Conservation (phyloP, 2,888 invertebrate species). For the Lepidocyrtinus sp. region DNA sequence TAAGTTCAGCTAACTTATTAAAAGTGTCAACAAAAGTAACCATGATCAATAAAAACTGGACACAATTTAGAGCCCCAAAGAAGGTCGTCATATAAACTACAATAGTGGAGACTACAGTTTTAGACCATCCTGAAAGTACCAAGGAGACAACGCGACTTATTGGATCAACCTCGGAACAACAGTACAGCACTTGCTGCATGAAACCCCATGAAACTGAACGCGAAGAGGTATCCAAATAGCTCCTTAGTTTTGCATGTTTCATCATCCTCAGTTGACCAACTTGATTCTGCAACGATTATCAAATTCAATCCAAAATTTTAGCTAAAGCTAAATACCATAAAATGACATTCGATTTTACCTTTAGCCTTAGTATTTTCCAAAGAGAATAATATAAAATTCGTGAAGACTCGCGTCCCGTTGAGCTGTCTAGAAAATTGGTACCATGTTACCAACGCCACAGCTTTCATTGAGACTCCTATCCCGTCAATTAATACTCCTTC, state of each 20-base stretch:
- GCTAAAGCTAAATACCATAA: too few relatives aligned
- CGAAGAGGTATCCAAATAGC: neutral
- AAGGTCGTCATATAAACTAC: neutral
- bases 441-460: neutral
- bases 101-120: neutral
- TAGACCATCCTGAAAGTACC: neutral
- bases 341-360: neutral
- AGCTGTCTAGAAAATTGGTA: neutral
- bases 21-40: neutral
- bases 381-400: neutral
- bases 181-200: neutral
- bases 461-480: neutral
- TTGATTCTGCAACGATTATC: too few relatives aligned
- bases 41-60: neutral
- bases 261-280: neutral
- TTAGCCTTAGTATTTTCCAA: neutral
- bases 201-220: neutral
- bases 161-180: neutral
- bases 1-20: neutral
- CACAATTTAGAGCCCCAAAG: neutral
- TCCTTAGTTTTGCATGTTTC: neutral
- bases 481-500: neutral
- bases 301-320: too few relatives aligned
- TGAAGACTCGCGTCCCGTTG: neutral
- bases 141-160: neutral